Evolutionary conservation across 2,113 vertebrate species (phyloP), one percentile per base, ranked within the genome.

Genomic region (Oceanodroma tethys): DNA sequence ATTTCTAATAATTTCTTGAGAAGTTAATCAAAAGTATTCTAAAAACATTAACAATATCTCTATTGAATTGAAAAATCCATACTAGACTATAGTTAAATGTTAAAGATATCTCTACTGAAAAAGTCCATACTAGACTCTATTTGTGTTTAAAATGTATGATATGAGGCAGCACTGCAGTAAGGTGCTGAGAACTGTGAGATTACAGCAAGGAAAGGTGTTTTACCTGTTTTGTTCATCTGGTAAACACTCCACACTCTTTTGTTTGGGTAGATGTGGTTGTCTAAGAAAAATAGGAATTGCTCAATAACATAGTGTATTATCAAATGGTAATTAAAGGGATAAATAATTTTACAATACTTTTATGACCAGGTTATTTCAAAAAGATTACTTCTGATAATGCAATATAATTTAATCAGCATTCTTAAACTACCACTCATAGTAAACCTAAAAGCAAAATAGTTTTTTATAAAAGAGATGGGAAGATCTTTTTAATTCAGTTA

Each of bases 201-300:
- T 45, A 68, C 20, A 66, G 45, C 17, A 91, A 89, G 27, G 17
- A 53, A 84, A 86, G 32, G 29, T 5, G 38, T 74, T 94, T 92
- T 98, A 99, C 99, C 99, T 96, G 95, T 86, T 85, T 98, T 98
- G 30, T 79, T 79, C 96, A 99, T 98, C 85, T 98, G 99, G 91
- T 98, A 99, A 85, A 98, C 98, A 73, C 97, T 93, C 99, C 99
- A 99, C 19, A 95, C 53, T 86, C 98, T 99, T 86, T 98, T 98
- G 78, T 98, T 97, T 53, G 96, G 98, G 80, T 98, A 98, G 68
- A 98, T 96, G 7, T 99, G 98, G 75, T 98, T 97, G 97, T 98
- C 99, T 99, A 94, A 62, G 74, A 70, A 92, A 95, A 78, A 95
- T 0, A 94, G 36, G 13, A 92, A 82, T 59, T 58, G 21, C 11